Evolutionary conservation across 1,140 invertebrate genomes (phyloP), one percentile per base, ranked within the genome.

Genomic region (Thalassaphorura encarpata): DNA sequence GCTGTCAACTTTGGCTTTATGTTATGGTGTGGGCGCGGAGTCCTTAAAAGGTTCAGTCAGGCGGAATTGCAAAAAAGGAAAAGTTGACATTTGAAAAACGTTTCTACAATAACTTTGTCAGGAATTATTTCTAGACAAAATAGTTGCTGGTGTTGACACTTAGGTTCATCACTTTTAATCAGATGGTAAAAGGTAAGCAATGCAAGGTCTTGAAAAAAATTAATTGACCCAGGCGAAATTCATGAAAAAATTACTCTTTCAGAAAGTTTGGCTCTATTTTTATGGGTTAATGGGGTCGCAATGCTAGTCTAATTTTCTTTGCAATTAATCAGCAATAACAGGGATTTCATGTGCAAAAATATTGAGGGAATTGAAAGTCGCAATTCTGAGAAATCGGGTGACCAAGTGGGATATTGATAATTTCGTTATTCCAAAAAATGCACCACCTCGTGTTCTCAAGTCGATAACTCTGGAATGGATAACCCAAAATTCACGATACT

Each of bases 241-340:
- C 24, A 8, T 49, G 52, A 13, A 29, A 41, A 42, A n/a, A 29
- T 45, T 50, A 28, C 64, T 62, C n/a, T 57, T 50, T 5, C 40
- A 54, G 33, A 70, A 69, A 49, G 45, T 68, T 29, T n/a, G n/a
- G n/a, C 51, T 70, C 51, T 60, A 15, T 60, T 68, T 16, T 69
- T 70, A 67, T 69, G 60, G 70, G 66, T 68, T 67, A 56, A 62
- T 57, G 61, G 64, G 62, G 67, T 66, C 64, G 64, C 68, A 45
- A 52, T 73, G 42, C 33, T 36, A 11, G 15, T 45, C 11, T 11
- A 36, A 36, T 36, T 11, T n/a, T 36, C n/a, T 36, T n/a, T n/a
- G 33, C 11, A 36, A 36, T 11, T 11, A n/a, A 11, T 11, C 33
- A 36, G n/a, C 33, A n/a, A 36, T 36, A n/a, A 36, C 33, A 11